Percentiles rank a stretch among this genome's conserved stretches.
phyloP scores from a whole-genome alignment of 1,140 invertebrate species.

The Monomorium pharaonis region DNA sequence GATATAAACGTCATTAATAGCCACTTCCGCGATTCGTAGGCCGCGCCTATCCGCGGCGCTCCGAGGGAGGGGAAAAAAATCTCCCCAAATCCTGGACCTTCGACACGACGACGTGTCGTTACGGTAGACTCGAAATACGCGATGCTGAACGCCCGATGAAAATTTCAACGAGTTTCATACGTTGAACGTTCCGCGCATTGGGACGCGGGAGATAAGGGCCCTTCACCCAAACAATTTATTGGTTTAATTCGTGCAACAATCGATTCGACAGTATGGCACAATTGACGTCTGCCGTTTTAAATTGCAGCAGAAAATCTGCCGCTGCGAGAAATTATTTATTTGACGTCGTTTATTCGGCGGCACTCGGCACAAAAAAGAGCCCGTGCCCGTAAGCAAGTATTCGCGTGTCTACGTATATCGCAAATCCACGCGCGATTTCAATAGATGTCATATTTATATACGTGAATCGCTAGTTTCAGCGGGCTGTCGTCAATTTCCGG shows the following conservation, averaged over 20 bases:
- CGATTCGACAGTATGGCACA: not conserved
- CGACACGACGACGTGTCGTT: not conserved
- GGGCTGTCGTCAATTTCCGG: conserved; percentile 14
- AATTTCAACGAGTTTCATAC: conserved; percentile 16
- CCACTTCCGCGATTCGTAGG: conserved; percentile 29
- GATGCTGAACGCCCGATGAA: not conserved
- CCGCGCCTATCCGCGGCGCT: conserved; percentile 39
- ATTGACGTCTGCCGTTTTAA: not conserved
- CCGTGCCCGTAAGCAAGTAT: not conserved
- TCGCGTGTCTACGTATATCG: not conserved
- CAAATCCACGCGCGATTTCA: conserved; percentile 25
- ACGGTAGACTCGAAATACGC: not conserved
- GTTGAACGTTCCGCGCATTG: not conserved
- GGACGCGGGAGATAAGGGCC: not conserved
- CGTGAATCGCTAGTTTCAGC: conserved; percentile 12
- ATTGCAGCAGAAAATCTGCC: not conserved
- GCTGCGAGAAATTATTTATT: conserved; percentile 33
- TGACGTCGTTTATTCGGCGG: not conserved
- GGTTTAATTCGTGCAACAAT: conserved; percentile 3
- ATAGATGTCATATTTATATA: conserved; percentile 11
- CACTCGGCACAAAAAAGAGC: not conserved
- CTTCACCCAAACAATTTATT: conserved; percentile 15
- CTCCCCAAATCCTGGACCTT: not conserved
- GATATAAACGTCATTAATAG: conserved; percentile 63
- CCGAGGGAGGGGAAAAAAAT: not conserved